These are phyloP conservation scores for Notolabrus celidotus DNA, from an alignment of 2,797 vertebrate species.

Conservation along the genomic window DNA sequence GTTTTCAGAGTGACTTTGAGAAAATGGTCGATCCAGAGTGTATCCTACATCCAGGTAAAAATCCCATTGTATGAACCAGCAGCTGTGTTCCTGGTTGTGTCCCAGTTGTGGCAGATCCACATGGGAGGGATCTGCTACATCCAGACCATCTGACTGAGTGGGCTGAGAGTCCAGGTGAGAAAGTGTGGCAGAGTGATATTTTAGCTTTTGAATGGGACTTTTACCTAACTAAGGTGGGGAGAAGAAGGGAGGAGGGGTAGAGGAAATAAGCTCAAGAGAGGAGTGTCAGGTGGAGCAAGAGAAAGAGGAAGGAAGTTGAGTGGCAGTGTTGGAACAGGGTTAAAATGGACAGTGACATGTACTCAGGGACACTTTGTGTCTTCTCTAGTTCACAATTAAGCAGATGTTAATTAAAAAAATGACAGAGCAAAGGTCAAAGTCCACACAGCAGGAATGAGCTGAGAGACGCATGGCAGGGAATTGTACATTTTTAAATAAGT, in stretches of 20 bases:
- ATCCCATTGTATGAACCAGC: not conserved
- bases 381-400: not conserved
- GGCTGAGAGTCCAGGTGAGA: slow-evolving; percentile 26
- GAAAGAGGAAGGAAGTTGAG: not conserved
- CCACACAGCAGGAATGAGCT: not conserved
- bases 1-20: too few relatives aligned
- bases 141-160: not conserved
- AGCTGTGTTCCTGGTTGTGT: not conserved
- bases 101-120: not conserved
- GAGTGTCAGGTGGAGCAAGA: not conserved
- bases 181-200: slow-evolving; percentile 1
- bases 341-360: not conserved
- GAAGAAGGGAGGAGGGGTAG: not conserved
- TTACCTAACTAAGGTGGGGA: not conserved
- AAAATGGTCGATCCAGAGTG: not conserved
- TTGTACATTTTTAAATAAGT: too few relatives aligned
- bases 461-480: too few relatives aligned
- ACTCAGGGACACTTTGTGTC: not conserved
- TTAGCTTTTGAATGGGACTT: slow-evolving; percentile 10
- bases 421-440: not conserved
- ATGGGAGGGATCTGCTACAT: not conserved
- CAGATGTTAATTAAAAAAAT: not conserved
- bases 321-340: not conserved
- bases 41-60: slow-evolving; percentile 8
- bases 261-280: not conserved